phyloP scores from a whole-genome alignment of 2,113 vertebrate species.

The Pelecanus crispus region DNA sequence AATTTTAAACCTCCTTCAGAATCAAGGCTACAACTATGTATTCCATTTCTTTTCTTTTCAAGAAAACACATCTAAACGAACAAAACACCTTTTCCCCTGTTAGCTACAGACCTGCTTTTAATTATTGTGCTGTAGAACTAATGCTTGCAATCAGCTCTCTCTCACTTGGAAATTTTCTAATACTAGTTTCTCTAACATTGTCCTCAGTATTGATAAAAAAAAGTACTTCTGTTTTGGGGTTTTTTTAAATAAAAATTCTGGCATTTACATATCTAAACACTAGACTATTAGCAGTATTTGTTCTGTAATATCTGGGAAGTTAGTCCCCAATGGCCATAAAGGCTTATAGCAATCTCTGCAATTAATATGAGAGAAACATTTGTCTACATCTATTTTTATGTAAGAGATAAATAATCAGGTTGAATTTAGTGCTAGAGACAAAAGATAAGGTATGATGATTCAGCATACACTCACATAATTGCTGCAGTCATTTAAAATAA shows the following conservation, averaged over 20 bases:
- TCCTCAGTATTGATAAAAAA: background rate
- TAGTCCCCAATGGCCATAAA: background rate
- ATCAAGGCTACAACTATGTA: background rate
- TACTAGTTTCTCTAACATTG: background rate
- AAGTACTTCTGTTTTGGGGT: background rate
- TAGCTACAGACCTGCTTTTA: background rate
- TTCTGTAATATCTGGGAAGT: background rate
- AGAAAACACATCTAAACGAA: background rate
- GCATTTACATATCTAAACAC: background rate
- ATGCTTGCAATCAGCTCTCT: background rate
- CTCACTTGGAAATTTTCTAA: background rate
- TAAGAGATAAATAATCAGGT: background rate
- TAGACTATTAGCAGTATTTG: background rate
- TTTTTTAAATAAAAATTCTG: background rate
- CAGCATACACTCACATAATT: background rate
- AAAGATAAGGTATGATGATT: background rate
- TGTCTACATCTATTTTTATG: background rate
- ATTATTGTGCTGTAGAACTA: background rate
- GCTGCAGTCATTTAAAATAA: background rate
- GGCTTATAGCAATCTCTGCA: background rate
- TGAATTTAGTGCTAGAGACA: background rate
- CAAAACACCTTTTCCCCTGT: background rate
- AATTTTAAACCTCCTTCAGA: background rate
- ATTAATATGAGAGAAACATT: background rate
- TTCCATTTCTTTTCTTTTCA: background rate